Conservation (phyloP, 30 jellyfish, hydroid and myxozoan genomes). For the Phacellophora camtschatica region DNA sequence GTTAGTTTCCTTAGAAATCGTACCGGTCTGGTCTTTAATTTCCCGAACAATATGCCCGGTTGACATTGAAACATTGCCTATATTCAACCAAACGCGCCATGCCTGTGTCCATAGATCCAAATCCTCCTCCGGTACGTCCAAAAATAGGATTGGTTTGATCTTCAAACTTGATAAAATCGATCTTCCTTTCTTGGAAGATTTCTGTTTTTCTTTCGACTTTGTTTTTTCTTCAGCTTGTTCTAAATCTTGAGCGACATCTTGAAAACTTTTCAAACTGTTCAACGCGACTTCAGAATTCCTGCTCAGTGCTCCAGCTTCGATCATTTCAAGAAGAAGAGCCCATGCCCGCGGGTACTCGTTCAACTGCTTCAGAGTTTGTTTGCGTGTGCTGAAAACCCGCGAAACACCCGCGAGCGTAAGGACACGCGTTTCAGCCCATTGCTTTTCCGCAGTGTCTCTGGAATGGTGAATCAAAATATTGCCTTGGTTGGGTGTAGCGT, state of each 20-base stretch:
- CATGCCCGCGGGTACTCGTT: slow-evolving; percentile 93
- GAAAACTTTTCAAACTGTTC: slow-evolving; percentile 90
- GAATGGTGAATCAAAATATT: slow-evolving; percentile 92
- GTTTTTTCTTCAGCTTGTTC: slow-evolving; percentile 32
- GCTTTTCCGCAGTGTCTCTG: slow-evolving; percentile 97
- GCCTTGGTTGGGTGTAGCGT: slow-evolving; percentile 75
- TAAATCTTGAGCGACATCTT: slow-evolving; percentile 78
- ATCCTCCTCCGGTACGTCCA: slow-evolving; percentile 64
- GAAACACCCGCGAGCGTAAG: slow-evolving; percentile 94
- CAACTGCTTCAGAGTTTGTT: slow-evolving; percentile 45
- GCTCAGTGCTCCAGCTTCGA: slow-evolving; percentile 88
- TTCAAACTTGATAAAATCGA: not conserved
- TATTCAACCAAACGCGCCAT: slow-evolving; percentile 94
- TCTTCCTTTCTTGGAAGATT: not conserved
- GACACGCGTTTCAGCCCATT: slow-evolving; percentile 98
- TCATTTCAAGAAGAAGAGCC: slow-evolving; percentile 90
- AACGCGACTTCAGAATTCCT: slow-evolving; percentile 87
- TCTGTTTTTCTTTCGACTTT: not conserved
- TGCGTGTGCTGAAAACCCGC: slow-evolving; percentile 85
- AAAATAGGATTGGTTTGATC: slow-evolving; percentile 48
- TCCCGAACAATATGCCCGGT: slow-evolving; percentile 59
- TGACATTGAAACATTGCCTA: slow-evolving; percentile 84
- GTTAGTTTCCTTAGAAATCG: slow-evolving; percentile 33
- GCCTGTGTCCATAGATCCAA: slow-evolving; percentile 90
- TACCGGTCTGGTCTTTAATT: slow-evolving; percentile 71